Conservation (phyloP, 1,140 invertebrate species). For the Adoxophyes honmai region DNA sequence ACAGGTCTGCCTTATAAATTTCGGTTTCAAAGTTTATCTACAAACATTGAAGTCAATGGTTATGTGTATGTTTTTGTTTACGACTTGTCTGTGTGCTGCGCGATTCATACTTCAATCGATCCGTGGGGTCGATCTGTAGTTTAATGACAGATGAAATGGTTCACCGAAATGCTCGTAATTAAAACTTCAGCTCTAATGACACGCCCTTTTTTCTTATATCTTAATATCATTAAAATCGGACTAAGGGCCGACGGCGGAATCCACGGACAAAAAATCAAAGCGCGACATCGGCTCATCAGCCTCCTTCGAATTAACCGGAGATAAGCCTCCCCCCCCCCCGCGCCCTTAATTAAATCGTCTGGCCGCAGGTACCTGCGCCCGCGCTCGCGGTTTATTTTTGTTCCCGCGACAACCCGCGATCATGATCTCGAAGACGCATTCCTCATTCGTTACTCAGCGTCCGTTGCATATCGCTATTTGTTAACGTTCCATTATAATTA, state of each 20-base stretch:
- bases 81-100: no score
- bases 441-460: constrained; percentile 39
- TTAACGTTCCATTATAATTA: constrained; percentile 35
- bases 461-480: constrained; percentile 34
- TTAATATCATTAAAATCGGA: not conserved
- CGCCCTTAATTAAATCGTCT: constrained; percentile 43
- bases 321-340: constrained; percentile 29
- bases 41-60: no score
- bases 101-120: no score
- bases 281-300: constrained; percentile 18
- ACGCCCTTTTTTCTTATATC: no score
- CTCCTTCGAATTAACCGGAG: constrained; percentile 35
- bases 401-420: constrained; percentile 23
- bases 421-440: constrained; percentile 31
- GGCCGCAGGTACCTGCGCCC: constrained; percentile 9
- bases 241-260: constrained; percentile 13
- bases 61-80: no score
- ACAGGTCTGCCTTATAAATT: no score
- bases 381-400: constrained; percentile 27
- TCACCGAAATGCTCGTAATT: no score
- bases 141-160: no score
- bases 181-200: no score
- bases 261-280: constrained; percentile 29
- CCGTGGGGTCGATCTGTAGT: no score
- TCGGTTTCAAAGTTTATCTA: no score